Conservation (phyloP, 2,113 vertebrate species). For the Clupea harengus region DNA sequence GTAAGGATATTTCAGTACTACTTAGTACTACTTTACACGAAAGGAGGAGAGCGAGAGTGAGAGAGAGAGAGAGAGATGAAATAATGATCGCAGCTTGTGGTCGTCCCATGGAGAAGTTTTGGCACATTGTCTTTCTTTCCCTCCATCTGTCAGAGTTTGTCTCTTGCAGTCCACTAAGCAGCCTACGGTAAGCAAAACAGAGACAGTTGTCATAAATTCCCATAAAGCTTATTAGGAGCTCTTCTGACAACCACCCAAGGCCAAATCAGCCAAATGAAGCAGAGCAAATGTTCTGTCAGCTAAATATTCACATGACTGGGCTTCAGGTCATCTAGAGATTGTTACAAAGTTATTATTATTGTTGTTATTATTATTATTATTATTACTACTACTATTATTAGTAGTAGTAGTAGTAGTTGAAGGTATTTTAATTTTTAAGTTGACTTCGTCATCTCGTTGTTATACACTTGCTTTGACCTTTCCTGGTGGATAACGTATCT, state of each 20-base stretch:
- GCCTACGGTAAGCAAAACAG: conserved; percentile 58
- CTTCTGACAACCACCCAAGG: conserved; percentile 59
- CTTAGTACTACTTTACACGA: not conserved
- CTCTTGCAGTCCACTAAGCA: conserved; percentile 64
- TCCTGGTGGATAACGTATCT: not conserved
- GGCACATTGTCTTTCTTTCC: conserved; percentile 47
- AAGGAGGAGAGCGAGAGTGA: not conserved
- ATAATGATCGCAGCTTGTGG: conserved; percentile 39
- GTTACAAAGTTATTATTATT: not conserved
- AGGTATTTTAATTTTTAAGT: not conserved
- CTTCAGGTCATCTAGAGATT: conserved; percentile 51
- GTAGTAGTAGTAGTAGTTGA: not conserved
- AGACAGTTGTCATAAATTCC: conserved; percentile 62
- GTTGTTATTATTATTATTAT: not conserved
- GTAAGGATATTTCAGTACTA: too few species aligned
- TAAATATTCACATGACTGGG: conserved; percentile 47
- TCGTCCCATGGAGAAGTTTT: conserved; percentile 57
- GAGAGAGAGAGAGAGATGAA: not conserved
- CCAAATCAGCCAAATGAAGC: conserved; percentile 61
- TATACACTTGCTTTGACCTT: not conserved
- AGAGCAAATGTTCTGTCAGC: conserved; percentile 55
- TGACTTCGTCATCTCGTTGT: not conserved
- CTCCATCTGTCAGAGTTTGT: conserved; percentile 68
- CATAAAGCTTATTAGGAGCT: conserved; percentile 65
- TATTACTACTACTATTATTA: not conserved